Evolutionary conservation across 2,888 invertebrate genomes (phyloP).

Genomic region (Idaea biselata): DNA sequence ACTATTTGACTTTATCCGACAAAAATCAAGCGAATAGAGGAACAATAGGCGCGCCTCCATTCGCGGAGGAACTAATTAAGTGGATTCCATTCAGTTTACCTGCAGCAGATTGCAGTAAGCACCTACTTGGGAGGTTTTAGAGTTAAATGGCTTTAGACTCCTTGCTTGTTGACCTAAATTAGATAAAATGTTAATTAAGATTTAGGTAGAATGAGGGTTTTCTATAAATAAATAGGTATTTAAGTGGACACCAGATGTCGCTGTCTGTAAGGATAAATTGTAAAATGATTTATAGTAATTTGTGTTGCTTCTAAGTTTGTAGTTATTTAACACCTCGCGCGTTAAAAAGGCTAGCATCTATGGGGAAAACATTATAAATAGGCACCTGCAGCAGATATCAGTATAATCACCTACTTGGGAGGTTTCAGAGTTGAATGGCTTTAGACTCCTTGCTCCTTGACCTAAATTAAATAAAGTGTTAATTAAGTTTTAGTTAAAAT

Average conservation of each 20-base stretch:
- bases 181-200: not conserved
- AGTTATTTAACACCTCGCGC: too few species aligned
- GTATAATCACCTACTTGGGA: not conserved
- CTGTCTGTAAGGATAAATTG: too few species aligned
- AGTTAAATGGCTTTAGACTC: not conserved
- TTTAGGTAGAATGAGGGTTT: too few species aligned
- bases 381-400: conserved; percentile 13
- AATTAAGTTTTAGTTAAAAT: not conserved
- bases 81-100: conserved; percentile 44
- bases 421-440: not conserved
- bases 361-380: too few species aligned
- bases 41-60: conserved; percentile 53
- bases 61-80: conserved; percentile 57
- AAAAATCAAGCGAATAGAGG: conserved; percentile 35
- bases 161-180: not conserved
- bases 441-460: not conserved
- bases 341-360: too few species aligned
- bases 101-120: conserved; percentile 12
- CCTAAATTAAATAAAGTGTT: not conserved
- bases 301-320: too few species aligned
- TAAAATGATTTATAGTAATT: too few species aligned
- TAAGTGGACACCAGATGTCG: too few species aligned
- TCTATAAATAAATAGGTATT: too few species aligned
- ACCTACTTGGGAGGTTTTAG: not conserved
- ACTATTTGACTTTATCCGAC: conserved; percentile 17